Evolutionary conservation across 2,113 vertebrate genomes (phyloP), one percentile per base, ranked within the genome.

Genomic region (Hylia prasina): DNA sequence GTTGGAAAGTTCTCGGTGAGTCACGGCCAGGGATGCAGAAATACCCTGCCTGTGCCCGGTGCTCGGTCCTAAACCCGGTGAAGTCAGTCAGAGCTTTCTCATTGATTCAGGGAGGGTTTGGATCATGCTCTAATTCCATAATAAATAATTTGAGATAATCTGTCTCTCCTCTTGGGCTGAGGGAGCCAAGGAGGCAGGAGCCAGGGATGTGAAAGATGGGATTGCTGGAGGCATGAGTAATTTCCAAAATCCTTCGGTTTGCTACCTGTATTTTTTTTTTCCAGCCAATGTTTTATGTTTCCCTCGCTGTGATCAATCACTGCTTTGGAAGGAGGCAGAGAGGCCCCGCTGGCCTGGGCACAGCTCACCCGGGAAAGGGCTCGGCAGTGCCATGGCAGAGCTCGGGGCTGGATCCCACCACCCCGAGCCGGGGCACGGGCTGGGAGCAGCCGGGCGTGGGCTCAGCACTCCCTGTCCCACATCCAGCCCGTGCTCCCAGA

Each of bases 1-100:
- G 1, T 95, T 79, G 64, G 91, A 94, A 96, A 95, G 93, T 96
- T 95, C 95, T 90, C 78, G 87, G 88, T 96, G 90, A 89, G 82
- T 95, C 95, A 93, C 6, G 8, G 90, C 77, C 87, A 44, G 0
- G 2, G 84, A 65, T 70, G 79, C 94, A 90, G 82, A 91, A 94
- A 88, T 86, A 35, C 40, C 90, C 82, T 16, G 33, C 15, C 66
- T 91, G 79, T 3, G 76, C 61, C 78, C 16, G 61, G 53, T 57
- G 54, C 89, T 82, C 4, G 0, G 10, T 68, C 96, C 95, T 82
- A 24, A 56, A 71, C 73, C 66, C 4, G 0, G 24, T 24, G 78
- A 66, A 93, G 84, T 60, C 89, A 82, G 78, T 35, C 4, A 4
- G 79, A 61, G 91, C 85, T 82, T 85, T 53, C 85, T 82, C 77